A percentile compares a stretch with the other conserved stretches of the same genome.
phyloP scores from a whole-genome alignment of 2,113 vertebrate species.

The Peromyscus polionotus region DNA sequence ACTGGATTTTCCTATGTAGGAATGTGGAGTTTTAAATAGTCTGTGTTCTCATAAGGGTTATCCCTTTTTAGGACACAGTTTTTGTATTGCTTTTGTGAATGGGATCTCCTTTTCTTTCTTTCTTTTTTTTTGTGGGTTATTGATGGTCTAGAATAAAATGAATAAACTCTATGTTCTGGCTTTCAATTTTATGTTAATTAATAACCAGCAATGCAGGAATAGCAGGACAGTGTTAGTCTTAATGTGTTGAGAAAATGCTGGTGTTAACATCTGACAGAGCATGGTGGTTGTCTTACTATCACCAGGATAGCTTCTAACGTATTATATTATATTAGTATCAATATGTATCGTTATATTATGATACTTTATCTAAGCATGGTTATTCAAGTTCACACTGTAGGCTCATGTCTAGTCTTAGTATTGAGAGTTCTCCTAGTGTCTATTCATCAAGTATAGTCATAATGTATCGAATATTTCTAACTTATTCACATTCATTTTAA shows the following conservation, averaged over 20 bases:
- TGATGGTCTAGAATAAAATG: constrained; percentile 7
- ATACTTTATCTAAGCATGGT: not conserved
- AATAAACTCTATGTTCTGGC: not conserved
- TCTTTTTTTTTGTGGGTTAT: not conserved
- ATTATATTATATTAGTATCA: not conserved
- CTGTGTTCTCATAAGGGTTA: not conserved
- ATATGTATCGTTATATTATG: not conserved
- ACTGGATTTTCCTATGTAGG: not conserved
- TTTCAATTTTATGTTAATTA: not conserved
- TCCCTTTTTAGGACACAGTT: not conserved
- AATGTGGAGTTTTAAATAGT: not conserved
- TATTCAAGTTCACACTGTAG: not conserved
- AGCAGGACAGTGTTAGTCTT: not conserved
- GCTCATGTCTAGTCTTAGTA: not conserved
- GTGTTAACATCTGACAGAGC: not conserved
- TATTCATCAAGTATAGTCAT: not conserved
- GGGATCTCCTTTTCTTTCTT: not conserved
- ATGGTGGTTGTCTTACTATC: not conserved
- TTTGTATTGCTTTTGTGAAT: not conserved
- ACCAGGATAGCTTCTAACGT: not conserved
- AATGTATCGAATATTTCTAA: not conserved
- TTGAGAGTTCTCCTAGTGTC: not conserved
- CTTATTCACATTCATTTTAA: not conserved
- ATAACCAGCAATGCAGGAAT: not conserved
- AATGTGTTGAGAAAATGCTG: not conserved